Conservation (phyloP, 2,888 invertebrate species). For the Drosophila suboccidentalis region DNA sequence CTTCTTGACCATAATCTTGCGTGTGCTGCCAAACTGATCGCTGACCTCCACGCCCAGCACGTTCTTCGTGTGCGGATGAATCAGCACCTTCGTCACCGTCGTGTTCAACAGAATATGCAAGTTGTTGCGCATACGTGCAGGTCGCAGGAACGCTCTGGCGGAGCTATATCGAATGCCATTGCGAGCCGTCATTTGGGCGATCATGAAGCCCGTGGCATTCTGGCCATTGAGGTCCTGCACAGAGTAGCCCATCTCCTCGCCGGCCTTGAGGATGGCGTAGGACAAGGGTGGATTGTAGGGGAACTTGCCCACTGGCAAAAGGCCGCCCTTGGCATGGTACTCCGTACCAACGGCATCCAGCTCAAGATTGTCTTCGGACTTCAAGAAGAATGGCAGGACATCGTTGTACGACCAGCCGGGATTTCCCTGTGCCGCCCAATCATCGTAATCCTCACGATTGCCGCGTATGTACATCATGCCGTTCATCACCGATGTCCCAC, state of each 20-base stretch:
- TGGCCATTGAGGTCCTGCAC: slow-evolving; percentile 93
- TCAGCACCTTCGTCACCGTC: slow-evolving; percentile 91
- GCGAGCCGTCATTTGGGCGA: slow-evolving; percentile 94
- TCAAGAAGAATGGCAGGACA: slow-evolving; percentile 95
- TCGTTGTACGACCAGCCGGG: slow-evolving; percentile 96
- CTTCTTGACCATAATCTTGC: slow-evolving; percentile 91
- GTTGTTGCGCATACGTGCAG: slow-evolving; percentile 91
- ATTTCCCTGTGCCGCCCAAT: slow-evolving; percentile 94
- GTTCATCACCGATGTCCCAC: slow-evolving; percentile 97
- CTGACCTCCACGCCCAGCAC: slow-evolving; percentile 91
- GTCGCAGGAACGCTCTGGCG: slow-evolving; percentile 93
- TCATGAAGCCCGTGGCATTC: slow-evolving; percentile 93
- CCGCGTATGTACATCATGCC: slow-evolving; percentile 99
- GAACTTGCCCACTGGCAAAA: slow-evolving; percentile 92
- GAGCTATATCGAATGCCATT: slow-evolving; percentile 94
- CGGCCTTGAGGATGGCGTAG: slow-evolving; percentile 91
- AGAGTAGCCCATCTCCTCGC: slow-evolving; percentile 91
- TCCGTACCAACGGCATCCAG: slow-evolving; percentile 90
- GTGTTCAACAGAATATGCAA: slow-evolving; percentile 94
- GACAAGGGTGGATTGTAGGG: slow-evolving; percentile 95
- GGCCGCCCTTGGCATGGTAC: slow-evolving; percentile 92
- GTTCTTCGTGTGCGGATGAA: slow-evolving; percentile 90
- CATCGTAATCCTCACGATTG: slow-evolving; percentile 93
- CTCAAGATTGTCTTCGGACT: slow-evolving; percentile 92
- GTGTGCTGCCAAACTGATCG: slow-evolving; percentile 85